Evolutionary conservation across 2,888 invertebrate genomes (phyloP).

Genomic region (Orchesellides sinensis): DNA sequence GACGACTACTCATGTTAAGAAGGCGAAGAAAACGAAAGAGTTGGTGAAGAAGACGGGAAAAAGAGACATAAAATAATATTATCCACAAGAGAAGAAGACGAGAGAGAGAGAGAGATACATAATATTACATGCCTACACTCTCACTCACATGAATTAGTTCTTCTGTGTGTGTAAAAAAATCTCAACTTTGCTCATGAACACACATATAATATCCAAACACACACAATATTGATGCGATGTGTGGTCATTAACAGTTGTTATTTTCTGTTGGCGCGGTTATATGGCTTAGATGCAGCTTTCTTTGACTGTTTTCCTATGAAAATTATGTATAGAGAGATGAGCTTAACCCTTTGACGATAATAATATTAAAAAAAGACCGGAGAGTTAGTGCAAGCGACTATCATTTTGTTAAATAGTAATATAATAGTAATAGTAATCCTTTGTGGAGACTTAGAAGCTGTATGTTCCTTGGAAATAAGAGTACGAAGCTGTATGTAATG

Average conservation of each 20-base stretch:
- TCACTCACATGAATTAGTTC: background rate
- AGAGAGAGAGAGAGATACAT: background rate
- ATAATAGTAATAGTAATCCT: background rate
- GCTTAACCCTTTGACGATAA: too few relatives aligned
- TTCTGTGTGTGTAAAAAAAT: constrained; percentile 2
- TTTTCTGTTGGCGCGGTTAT: background rate
- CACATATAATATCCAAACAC: background rate
- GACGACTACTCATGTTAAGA: constrained; percentile 6
- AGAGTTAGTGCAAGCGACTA: background rate
- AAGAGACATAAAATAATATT: constrained; percentile 57
- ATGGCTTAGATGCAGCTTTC: background rate
- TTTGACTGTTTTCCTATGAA: background rate
- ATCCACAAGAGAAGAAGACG: background rate
- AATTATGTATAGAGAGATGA: background rate
- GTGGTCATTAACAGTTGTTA: background rate
- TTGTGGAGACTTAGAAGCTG: background rate
- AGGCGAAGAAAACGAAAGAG: constrained; percentile 37
- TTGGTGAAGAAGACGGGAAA: constrained; percentile 40
- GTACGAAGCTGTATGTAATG: too few relatives aligned
- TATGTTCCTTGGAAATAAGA: too few relatives aligned
- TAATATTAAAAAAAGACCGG: background rate
- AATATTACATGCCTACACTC: too few relatives aligned
- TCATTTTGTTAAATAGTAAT: background rate
- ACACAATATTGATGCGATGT: too few relatives aligned
- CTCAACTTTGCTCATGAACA: background rate